Percentiles rank a stretch among this genome's conserved stretches.
These are phyloP conservation scores for Ischnus inquisitorius DNA, from an alignment of 2,888 invertebrate species.

Conservation along the genomic window DNA sequence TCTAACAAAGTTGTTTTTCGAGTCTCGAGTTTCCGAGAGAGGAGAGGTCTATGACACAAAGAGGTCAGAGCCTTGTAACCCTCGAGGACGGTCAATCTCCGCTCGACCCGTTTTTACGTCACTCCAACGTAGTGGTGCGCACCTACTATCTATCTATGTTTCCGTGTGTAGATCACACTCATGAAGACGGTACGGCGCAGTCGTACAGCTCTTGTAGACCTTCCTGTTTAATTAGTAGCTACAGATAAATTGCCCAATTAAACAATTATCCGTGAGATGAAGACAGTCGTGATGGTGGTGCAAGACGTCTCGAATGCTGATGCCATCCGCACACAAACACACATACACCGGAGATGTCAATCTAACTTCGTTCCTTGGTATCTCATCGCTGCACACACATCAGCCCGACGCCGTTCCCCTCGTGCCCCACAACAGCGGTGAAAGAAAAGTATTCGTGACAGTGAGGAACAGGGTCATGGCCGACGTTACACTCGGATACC, in stretches of 20 bases:
- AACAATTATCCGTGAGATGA: constrained; percentile 73
- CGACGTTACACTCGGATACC: constrained; percentile 61
- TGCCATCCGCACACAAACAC: constrained; percentile 52
- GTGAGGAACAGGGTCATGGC: constrained; percentile 57
- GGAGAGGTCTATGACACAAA: constrained; percentile 55
- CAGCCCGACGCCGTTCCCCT: neutral
- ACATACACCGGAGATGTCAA: constrained; percentile 59
- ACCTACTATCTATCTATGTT: neutral
- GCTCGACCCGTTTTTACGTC: constrained; percentile 66
- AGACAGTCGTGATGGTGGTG: constrained; percentile 66
- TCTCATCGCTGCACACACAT: constrained; percentile 21
- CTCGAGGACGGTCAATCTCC: constrained; percentile 61
- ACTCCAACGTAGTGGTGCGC: constrained; percentile 52
- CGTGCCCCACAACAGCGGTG: neutral
- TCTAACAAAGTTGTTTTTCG: constrained; percentile 64
- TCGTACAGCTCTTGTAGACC: constrained; percentile 40
- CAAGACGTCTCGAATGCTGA: constrained; percentile 61
- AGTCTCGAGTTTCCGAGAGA: constrained; percentile 62
- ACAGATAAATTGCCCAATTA: constrained; percentile 75
- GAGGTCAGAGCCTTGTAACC: constrained; percentile 67
- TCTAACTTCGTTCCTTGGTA: constrained; percentile 42
- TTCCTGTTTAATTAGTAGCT: constrained; percentile 75
- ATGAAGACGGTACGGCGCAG: neutral
- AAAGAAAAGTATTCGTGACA: constrained; percentile 35
- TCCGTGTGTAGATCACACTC: neutral